Percentiles rank a stretch among this genome's conserved stretches.
Conservation (phyloP, 2,888 invertebrate genomes). For the Sinhomidia bicolor region DNA sequence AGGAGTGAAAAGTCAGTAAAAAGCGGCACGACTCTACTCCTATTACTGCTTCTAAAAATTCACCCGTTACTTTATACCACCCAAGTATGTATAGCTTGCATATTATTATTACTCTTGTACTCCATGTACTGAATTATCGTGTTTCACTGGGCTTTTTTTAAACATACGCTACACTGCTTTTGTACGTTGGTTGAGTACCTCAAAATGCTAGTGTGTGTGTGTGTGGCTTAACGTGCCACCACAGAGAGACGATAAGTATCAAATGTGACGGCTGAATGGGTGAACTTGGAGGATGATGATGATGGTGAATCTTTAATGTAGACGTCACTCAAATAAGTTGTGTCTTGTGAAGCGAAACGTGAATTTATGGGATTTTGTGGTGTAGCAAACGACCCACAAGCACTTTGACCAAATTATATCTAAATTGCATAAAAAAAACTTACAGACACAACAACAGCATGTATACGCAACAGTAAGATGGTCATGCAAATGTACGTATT, state of each 20-base stretch:
- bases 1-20: conserved; percentile 3
- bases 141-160: conserved; percentile 9
- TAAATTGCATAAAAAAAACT: conserved; percentile 7
- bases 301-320: conserved; percentile 64
- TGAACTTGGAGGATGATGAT: conserved; percentile 6
- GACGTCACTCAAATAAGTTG: conserved; percentile 58
- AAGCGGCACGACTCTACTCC: background rate
- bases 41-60: background rate
- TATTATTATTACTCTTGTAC: background rate
- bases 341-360: conserved; percentile 44
- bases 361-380: conserved; percentile 51
- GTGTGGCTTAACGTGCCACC: background rate
- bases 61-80: background rate
- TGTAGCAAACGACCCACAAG: conserved; percentile 16
- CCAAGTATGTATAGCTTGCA: background rate
- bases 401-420: conserved; percentile 24
- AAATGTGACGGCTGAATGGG: conserved; percentile 38
- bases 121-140: too few relatives aligned
- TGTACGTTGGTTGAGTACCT: background rate
- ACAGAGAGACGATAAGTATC: background rate
- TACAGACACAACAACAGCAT: background rate
- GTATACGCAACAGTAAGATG: background rate
- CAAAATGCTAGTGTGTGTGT: background rate
- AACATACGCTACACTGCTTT: background rate
- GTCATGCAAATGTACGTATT: too few relatives aligned